These are phyloP conservation scores for Margarornis squamiger DNA, from an alignment of 2,797 vertebrate genomes.

Conservation along the genomic window DNA sequence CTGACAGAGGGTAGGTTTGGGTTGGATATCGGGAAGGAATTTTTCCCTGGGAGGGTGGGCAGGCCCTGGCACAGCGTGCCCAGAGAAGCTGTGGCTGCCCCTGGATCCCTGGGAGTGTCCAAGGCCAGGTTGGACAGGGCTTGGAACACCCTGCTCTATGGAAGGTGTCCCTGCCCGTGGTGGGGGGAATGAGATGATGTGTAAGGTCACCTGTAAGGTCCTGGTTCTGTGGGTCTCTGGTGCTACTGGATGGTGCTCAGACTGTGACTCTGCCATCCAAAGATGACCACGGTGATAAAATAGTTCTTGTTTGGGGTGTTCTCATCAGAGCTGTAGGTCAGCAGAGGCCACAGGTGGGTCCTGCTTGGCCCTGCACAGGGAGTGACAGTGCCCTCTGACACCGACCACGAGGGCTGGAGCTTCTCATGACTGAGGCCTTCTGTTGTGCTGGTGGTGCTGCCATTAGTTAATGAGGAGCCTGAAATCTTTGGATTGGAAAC, in stretches of 20 bases:
- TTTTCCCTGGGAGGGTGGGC: rapidly evolving
- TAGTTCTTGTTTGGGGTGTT: rapidly evolving
- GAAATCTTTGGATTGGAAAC: background rate
- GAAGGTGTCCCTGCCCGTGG: background rate
- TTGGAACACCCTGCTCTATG: rapidly evolving
- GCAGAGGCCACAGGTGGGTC: rapidly evolving
- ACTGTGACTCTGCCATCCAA: rapidly evolving
- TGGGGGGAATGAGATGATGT: background rate
- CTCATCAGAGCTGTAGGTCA: background rate
- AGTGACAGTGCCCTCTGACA: rapidly evolving
- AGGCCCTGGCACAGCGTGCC: background rate
- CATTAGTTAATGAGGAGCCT: background rate
- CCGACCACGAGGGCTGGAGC: rapidly evolving
- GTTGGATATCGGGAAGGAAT: background rate
- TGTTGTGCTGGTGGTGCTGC: background rate
- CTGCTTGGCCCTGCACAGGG: background rate
- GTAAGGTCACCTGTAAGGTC: background rate
- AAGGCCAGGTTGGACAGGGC: rapidly evolving
- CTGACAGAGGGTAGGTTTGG: background rate
- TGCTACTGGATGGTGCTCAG: background rate
- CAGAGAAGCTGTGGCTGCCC: background rate
- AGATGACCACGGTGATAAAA: background rate
- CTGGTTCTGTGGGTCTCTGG: background rate
- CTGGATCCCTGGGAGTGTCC: background rate
- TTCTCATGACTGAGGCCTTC: background rate